Evolutionary conservation across 2,888 invertebrate species (phyloP).

Genomic region (Anticlea derivata): DNA sequence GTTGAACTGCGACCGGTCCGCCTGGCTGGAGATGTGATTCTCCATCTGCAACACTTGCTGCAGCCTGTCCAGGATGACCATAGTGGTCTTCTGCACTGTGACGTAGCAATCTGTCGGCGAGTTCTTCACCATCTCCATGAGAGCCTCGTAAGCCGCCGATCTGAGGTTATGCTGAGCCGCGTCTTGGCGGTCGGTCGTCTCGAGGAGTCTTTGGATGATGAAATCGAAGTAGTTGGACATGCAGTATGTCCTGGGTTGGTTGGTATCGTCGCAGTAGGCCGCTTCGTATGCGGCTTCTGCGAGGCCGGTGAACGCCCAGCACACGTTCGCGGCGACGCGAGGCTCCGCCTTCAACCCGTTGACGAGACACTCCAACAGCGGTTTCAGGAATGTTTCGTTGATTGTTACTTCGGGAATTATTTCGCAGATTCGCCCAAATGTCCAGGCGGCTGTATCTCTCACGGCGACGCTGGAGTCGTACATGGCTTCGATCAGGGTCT

Average conservation of each 20-base stretch:
- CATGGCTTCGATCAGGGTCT: slow-evolving; percentile 96
- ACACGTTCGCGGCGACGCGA: slow-evolving; percentile 98
- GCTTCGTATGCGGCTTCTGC: slow-evolving; percentile 98
- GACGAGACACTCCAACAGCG: slow-evolving; percentile 91
- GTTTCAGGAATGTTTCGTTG: slow-evolving; percentile 92
- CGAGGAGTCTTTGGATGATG: slow-evolving; percentile 95
- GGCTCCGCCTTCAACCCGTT: slow-evolving; percentile 96
- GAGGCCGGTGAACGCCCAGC: slow-evolving; percentile 99
- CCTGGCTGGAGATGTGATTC: slow-evolving; percentile 91
- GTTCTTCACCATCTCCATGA: slow-evolving; percentile 99
- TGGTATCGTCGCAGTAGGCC: slow-evolving; percentile 87
- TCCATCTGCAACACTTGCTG: slow-evolving; percentile 98
- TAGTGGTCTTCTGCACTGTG: slow-evolving; percentile 97
- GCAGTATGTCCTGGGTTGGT: slow-evolving; percentile 95
- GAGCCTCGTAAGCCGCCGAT: slow-evolving; percentile 98
- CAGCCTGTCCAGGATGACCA: slow-evolving; percentile 96
- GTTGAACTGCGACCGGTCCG: slow-evolving; percentile 96
- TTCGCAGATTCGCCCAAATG: slow-evolving; percentile 98
- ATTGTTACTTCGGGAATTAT: slow-evolving; percentile 97
- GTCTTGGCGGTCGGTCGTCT: slow-evolving; percentile 97
- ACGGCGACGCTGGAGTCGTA: slow-evolving; percentile 97
- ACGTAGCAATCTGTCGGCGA: slow-evolving; percentile 98
- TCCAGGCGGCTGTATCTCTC: slow-evolving; percentile 99
- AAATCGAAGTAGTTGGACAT: slow-evolving; percentile 97
- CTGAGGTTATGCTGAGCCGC: slow-evolving; percentile 96